Evolutionary conservation across 2,797 vertebrate genomes (phyloP).

Genomic region (Sebastes miniatus): DNA sequence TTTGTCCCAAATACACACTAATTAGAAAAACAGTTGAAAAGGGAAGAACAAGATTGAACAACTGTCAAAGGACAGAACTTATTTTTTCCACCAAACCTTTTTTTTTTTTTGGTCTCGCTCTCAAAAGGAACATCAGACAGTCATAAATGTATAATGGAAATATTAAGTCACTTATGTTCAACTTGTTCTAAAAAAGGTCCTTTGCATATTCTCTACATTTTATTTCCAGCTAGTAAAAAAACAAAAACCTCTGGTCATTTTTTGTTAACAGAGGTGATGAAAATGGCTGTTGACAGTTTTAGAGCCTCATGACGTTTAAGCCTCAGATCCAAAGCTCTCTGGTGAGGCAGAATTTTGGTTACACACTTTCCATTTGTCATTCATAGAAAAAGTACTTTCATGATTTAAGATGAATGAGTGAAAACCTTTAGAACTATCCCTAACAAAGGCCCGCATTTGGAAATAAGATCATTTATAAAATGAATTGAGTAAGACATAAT

Average conservation of each 20-base stretch:
- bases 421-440: neutral
- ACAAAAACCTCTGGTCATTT: slow-evolving; percentile 8
- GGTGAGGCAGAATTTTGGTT: slow-evolving; percentile 17
- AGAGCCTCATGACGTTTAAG: slow-evolving; percentile 34
- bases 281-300: slow-evolving; percentile 49
- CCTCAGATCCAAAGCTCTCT: slow-evolving; percentile 16
- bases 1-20: slow-evolving; percentile 17
- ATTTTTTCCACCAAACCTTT: slow-evolving; percentile 25
- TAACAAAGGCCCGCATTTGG: neutral
- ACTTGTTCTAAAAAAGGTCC: slow-evolving; percentile 5
- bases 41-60: slow-evolving; percentile 30
- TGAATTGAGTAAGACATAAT: neutral
- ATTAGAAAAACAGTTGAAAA: slow-evolving; percentile 34
- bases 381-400: slow-evolving; percentile 12
- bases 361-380: slow-evolving; percentile 48
- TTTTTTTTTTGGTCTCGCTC: neutral
- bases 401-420: neutral
- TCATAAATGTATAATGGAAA: slow-evolving; percentile 44
- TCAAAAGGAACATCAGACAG: slow-evolving; percentile 30
- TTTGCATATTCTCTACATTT: slow-evolving; percentile 38
- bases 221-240: slow-evolving; percentile 50
- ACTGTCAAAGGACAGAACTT: slow-evolving; percentile 27
- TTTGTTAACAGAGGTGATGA: slow-evolving; percentile 41
- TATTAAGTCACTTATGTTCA: slow-evolving; percentile 36
- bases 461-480: neutral